A percentile compares a stretch with the other conserved stretches of the same genome.
These are phyloP conservation scores for Chascanopsetta lugubris DNA, from an alignment of 2,113 vertebrate genomes.

Conservation along the genomic window DNA sequence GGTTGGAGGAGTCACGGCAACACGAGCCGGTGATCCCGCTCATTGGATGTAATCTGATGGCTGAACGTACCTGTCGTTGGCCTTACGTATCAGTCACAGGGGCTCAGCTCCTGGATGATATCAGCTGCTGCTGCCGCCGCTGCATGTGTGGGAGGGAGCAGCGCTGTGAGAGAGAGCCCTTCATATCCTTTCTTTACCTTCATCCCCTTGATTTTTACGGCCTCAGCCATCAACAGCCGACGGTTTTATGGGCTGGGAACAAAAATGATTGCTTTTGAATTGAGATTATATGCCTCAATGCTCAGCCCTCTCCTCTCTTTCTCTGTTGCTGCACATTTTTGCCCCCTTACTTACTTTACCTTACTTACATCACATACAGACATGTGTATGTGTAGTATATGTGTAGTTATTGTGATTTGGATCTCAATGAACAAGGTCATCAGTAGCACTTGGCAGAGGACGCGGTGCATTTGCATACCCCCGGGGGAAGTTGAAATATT, in stretches of 20 bases:
- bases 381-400: too few relatives aligned
- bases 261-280: conserved; percentile 77
- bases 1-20: neutral
- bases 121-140: conserved; percentile 18
- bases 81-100: neutral
- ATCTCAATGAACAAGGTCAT: conserved; percentile 50
- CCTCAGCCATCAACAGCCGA: conserved; percentile 57
- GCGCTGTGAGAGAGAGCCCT: conserved; percentile 22
- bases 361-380: conserved; percentile 7
- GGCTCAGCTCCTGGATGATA: conserved; percentile 21
- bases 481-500: conserved; percentile 69
- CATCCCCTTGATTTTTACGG: conserved; percentile 60
- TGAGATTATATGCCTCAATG: conserved; percentile 60
- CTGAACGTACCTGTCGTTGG: neutral
- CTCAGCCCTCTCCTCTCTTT: conserved; percentile 49
- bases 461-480: conserved; percentile 69
- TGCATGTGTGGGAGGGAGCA: conserved; percentile 28
- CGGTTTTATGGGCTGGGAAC: conserved; percentile 73
- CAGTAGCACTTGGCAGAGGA: conserved; percentile 63
- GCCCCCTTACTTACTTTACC: conserved; percentile 6
- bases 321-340: conserved; percentile 10
- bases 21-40: neutral
- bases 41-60: neutral
- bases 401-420: conserved; percentile 57
- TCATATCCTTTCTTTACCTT: conserved; percentile 52